These are phyloP conservation scores for Protomyctophum bolini DNA, from an alignment of 2,113 vertebrate genomes.

Conservation along the genomic window DNA sequence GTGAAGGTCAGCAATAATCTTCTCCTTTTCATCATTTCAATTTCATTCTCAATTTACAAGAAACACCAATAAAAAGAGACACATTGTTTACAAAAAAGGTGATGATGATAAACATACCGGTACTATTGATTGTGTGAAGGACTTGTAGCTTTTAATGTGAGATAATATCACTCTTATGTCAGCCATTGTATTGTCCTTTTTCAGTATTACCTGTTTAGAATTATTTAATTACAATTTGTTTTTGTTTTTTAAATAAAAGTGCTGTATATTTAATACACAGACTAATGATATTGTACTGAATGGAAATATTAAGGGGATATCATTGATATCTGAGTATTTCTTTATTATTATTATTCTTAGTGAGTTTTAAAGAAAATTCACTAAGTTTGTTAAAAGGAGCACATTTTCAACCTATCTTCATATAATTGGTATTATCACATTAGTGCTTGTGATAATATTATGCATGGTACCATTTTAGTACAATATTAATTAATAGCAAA, in stretches of 20 bases:
- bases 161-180: slow-evolving; percentile 3
- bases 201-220: slow-evolving; percentile 62
- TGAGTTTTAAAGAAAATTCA: too few relatives aligned
- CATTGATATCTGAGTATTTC: slow-evolving; percentile 10
- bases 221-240: slow-evolving; percentile 11
- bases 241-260: slow-evolving; percentile 7
- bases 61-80: not conserved
- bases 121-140: slow-evolving; percentile 7
- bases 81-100: slow-evolving; percentile 2
- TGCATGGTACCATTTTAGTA: too few relatives aligned
- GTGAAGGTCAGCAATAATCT: slow-evolving; percentile 7
- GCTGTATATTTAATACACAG: slow-evolving; percentile 30
- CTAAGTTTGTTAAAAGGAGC: too few relatives aligned
- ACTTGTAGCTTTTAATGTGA: slow-evolving; percentile 24
- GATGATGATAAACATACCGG: not conserved
- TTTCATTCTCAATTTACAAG: not conserved
- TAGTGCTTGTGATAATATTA: too few relatives aligned
- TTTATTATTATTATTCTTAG: too few relatives aligned
- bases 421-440: too few relatives aligned
- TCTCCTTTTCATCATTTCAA: not conserved
- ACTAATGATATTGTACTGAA: slow-evolving; percentile 6
- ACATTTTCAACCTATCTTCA: too few relatives aligned
- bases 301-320: slow-evolving; percentile 7
- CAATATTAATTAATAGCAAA: too few relatives aligned
- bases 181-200: slow-evolving; percentile 24